phyloP scores from a whole-genome alignment of 2,888 invertebrate genomes.

The Globia sparganii region DNA sequence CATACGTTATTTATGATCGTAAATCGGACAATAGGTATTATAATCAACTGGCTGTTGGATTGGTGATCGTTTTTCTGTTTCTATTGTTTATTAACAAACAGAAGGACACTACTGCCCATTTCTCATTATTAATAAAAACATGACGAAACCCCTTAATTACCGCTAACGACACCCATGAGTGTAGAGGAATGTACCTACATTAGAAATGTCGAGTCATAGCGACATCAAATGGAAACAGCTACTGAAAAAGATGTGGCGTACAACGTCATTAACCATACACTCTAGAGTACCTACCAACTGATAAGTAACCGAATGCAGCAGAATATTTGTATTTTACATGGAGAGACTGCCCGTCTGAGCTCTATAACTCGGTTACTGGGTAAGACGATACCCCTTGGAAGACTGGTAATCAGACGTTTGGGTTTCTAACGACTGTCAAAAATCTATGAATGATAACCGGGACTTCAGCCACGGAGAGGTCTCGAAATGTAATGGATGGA shows the following conservation, averaged over 20 bases:
- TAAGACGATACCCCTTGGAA: too few relatives aligned
- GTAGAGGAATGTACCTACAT: conserved; percentile 29
- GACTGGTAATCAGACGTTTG: neutral
- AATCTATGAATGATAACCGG: neutral
- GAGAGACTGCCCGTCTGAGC: too few relatives aligned
- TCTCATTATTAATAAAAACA: neutral
- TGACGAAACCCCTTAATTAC: conserved; percentile 30
- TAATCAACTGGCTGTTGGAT: neutral
- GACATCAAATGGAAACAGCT: conserved; percentile 11
- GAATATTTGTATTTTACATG: too few relatives aligned
- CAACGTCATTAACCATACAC: neutral
- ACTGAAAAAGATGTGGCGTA: neutral
- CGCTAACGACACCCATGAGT: conserved; percentile 26
- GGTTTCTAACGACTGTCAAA: neutral
- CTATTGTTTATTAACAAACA: neutral
- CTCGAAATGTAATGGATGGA: too few relatives aligned
- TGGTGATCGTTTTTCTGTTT: neutral
- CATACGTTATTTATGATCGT: neutral
- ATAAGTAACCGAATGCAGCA: too few relatives aligned
- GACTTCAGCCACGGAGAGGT: neutral
- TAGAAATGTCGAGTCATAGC: neutral
- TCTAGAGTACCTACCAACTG: neutral
- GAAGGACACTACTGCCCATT: neutral
- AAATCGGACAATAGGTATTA: neutral
- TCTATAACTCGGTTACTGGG: too few relatives aligned